Evolutionary conservation across 2,797 vertebrate genomes (phyloP), one percentile per base, ranked within the genome.

Genomic region (Menidia menidia): DNA sequence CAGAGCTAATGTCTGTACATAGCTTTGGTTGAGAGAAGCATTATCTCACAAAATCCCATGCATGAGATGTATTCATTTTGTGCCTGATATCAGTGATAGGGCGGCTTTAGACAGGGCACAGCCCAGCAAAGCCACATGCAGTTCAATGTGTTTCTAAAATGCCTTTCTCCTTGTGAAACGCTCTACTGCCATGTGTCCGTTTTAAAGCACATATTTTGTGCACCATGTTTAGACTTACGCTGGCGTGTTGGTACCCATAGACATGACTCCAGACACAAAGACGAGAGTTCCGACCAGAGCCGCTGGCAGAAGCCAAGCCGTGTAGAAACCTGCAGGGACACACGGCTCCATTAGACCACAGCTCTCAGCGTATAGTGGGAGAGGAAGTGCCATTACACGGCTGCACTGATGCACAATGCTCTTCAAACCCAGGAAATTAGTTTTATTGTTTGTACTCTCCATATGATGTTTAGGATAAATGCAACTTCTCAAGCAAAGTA

Each of bases 271-370:
- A 2, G 93, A 94, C 45, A 95, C 84, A 73, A 96, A 96, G 63
- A 96, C 90, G 16, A 95, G 60, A 0, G 92, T 95, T 56, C 95
- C 94, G 2, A 95, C 90, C 32, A 92, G 69, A 0, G 95, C 93
- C 0, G 93, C 94, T 0, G 95, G 95, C 74, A 96, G 93, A 44
- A 96, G 92, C 94, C 94, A 96, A 16, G 93, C 90, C 1, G 93
- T 94, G 87, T 94, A 95, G 90, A 95, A 96, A 44, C 95, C 95
- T 95, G 76, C 80, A 83, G 77, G 76, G 65, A 89, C 60, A 85
- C n/a, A 75, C 53, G 62, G 44, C 31, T 69, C 12, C 75, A 69
- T 86, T 73, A 80, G 75, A 51, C 65, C 48, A 60, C 68, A 58
- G 73, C 50, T 75, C 43, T 71, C 7, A 6, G 70, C 3, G 71